Base-by-base conservation (phyloP, 2,888 invertebrate species). In the Lasiommata megera region DNA sequence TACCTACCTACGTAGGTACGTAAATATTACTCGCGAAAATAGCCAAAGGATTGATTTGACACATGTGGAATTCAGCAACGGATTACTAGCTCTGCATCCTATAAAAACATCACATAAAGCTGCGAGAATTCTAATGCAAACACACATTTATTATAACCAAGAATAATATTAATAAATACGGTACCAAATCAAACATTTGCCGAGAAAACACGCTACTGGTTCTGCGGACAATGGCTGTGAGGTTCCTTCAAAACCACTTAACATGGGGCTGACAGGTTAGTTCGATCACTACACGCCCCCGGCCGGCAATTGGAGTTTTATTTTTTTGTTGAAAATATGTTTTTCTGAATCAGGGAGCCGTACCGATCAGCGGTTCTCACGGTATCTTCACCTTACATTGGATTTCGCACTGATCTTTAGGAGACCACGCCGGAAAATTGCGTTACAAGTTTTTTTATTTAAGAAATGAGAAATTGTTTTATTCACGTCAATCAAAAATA, bases 221-320 rank as follows among this genome's bases (percentile, higher is more conserved):
- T 80, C 74, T 74, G 73, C 80, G 82, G 74, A 89, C 88, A 89
- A 89, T 85, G 70, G 82, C 62, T 66, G 70, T 73, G 76, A 79
- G 79, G 81, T 84, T 77, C 86, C 82, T 82, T 86, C 84, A 79
- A 87, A 87, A 86, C 82, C 87, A 86, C 88, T 88, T 89, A 90
- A 90, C 90, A 85, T 89, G 90, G 90, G 89, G 77, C 85, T 90
- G 90, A 90, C 90, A 90, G 90, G 89, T 89, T 88, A 85, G 86
- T 88, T 88, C 88, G 86, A 86, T 87, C 84, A 87, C 85, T 85
- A 86, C 83, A 80, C 79, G 76, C 80, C 88, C 79, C 74, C 77
- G 70, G 87, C 88, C 69, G 77, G 77, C 82, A 81, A 86, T 86
- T 81, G 77, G 79, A 75, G 76, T 72, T 74, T 73, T 82, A 82